phyloP scores from a whole-genome alignment of 2,797 vertebrate genomes.

The Cygnus olor region DNA sequence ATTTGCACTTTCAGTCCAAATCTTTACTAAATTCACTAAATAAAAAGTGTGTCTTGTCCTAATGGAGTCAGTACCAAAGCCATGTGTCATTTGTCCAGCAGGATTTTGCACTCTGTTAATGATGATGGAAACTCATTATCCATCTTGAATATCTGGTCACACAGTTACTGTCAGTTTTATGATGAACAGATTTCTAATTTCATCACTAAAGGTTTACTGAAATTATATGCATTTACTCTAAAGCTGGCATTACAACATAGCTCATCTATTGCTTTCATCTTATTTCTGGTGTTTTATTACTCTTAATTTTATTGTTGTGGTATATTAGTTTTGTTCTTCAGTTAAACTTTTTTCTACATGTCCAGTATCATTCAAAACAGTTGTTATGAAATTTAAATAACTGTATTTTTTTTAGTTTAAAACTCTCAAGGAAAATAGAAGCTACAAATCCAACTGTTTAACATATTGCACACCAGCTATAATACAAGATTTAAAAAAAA shows the following conservation, averaged over 20 bases:
- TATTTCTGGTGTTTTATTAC: background rate
- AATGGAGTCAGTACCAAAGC: background rate
- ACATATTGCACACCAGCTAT: accelerated
- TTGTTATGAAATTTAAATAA: background rate
- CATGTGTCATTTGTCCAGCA: background rate
- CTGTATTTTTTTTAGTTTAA: background rate
- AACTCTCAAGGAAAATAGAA: background rate
- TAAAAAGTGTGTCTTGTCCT: background rate
- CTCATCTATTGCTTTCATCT: background rate
- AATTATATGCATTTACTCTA: background rate
- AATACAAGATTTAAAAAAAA: background rate
- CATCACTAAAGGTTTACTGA: background rate
- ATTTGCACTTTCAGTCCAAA: background rate
- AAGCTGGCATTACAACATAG: background rate
- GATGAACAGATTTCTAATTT: background rate
- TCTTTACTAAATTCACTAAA: background rate
- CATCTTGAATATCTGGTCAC: background rate
- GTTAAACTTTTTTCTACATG: background rate
- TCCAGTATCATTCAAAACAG: background rate
- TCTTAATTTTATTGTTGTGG: background rate
- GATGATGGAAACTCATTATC: background rate
- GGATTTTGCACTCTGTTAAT: background rate
- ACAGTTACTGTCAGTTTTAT: background rate
- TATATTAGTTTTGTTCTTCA: background rate
- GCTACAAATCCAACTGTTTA: background rate